Conservation (phyloP, 2,888 invertebrate species). For the Eilema depressum region DNA sequence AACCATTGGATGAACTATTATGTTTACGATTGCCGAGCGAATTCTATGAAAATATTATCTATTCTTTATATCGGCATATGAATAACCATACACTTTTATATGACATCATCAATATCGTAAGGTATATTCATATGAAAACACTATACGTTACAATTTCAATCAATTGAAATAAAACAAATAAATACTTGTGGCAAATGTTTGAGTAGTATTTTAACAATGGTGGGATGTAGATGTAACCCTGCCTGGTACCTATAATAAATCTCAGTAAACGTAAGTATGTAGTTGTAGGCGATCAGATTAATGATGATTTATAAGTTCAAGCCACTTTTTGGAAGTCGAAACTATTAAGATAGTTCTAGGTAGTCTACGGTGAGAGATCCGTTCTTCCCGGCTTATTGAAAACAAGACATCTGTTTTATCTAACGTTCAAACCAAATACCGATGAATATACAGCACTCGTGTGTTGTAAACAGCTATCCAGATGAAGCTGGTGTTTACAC, state of each 20-base stretch:
- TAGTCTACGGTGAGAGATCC: conserved; percentile 47
- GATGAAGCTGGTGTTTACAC: conserved; percentile 73
- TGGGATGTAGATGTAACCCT: conserved; percentile 16
- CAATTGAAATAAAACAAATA: conserved; percentile 3
- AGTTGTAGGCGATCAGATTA: conserved; percentile 13
- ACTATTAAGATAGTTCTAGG: conserved; percentile 31
- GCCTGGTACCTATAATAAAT: conserved; percentile 29
- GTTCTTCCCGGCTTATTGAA: conserved; percentile 56
- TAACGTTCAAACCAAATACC: conserved; percentile 70
- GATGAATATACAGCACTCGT: conserved; percentile 59
- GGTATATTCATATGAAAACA: background rate
- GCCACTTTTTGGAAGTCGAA: conserved; percentile 19
- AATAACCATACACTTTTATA: conserved; percentile 25
- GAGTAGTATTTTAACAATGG: conserved; percentile 11
- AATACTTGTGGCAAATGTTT: background rate
- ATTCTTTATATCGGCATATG: conserved; percentile 19
- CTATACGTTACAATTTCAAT: background rate
- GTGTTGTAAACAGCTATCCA: conserved; percentile 71
- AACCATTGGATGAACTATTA: background rate
- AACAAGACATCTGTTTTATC: conserved; percentile 73
- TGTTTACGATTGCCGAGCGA: conserved; percentile 36
- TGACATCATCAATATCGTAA: conserved; percentile 6
- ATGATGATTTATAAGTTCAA: conserved; percentile 36
- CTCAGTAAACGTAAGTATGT: conserved; percentile 8
- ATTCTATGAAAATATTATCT: conserved; percentile 27